Evolutionary conservation across 1,140 invertebrate genomes (phyloP).

Genomic region (Aleiodes sp.): DNA sequence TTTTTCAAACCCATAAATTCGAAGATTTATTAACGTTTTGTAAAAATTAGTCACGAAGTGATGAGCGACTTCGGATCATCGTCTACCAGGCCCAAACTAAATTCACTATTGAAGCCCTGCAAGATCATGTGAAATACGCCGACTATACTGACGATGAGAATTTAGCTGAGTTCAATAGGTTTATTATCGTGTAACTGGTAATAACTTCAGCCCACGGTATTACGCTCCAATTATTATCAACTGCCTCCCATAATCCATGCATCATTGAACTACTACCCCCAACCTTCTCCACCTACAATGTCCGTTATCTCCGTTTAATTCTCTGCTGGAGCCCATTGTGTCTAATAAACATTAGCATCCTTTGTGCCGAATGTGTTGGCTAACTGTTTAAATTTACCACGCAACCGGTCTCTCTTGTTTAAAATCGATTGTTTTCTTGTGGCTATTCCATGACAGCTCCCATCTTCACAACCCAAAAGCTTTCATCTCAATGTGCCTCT

Average conservation of each 20-base stretch:
- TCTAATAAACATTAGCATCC: neutral
- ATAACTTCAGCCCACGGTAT: slow-evolving; percentile 19
- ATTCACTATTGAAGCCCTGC: too few species aligned
- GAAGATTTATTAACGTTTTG: too few species aligned
- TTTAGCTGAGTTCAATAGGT: neutral
- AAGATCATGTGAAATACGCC: too few species aligned
- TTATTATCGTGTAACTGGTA: slow-evolving; percentile 19
- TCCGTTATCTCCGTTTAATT: neutral
- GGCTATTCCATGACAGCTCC: too few species aligned
- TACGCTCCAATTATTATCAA: slow-evolving; percentile 30
- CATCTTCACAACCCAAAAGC: too few species aligned
- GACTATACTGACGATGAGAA: too few species aligned
- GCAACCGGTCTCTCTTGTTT: neutral
- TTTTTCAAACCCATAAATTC: too few species aligned
- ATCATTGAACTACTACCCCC: slow-evolving; percentile 22
- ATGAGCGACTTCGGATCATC: too few species aligned
- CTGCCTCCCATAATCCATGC: slow-evolving; percentile 24
- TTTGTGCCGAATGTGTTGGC: neutral
- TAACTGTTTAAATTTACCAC: neutral
- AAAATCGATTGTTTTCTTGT: neutral
- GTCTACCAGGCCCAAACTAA: too few species aligned
- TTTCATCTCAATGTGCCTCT: neutral
- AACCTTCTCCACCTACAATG: too few species aligned
- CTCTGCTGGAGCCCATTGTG: neutral
- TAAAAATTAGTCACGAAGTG: too few species aligned